These are phyloP conservation scores for Linurgus olivaceus DNA, from an alignment of 2,797 vertebrate genomes.

Conservation along the genomic window DNA sequence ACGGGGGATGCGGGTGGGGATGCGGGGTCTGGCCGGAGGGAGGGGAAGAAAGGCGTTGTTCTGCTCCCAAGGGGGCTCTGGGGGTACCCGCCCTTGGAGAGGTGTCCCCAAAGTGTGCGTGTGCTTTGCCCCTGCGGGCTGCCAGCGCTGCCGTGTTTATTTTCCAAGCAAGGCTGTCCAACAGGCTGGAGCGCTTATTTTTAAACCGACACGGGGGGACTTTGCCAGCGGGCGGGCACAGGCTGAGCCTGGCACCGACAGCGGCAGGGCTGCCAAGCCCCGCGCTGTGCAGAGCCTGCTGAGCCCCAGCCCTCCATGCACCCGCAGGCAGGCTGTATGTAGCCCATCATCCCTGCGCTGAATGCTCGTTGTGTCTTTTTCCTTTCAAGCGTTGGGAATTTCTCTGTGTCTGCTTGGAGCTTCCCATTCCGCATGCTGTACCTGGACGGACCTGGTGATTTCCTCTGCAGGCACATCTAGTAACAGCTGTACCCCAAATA, in stretches of 20 bases:
- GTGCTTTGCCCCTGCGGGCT: not conserved
- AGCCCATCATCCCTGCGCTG: rapidly evolving
- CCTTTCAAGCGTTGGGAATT: not conserved
- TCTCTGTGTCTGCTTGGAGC: not conserved
- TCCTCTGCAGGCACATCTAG: not conserved
- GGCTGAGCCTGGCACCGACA: not conserved
- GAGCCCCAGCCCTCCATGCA: not conserved
- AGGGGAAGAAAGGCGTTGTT: not conserved
- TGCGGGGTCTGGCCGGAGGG: no score
- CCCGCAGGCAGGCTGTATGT: not conserved
- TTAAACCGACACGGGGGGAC: not conserved
- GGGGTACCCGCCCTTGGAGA: not conserved
- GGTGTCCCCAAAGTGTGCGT: not conserved
- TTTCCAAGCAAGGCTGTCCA: not conserved
- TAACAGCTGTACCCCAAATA: not conserved
- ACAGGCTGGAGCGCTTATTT: not conserved
- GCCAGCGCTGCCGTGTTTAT: not conserved
- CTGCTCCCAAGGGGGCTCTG: not conserved
- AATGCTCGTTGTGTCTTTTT: rapidly evolving
- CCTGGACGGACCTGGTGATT: rapidly evolving
- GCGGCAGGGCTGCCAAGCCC: not conserved
- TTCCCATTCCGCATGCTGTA: rapidly evolving
- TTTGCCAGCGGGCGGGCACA: not conserved
- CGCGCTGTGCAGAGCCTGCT: rapidly evolving
- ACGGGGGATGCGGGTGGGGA: not conserved